These are phyloP conservation scores for Molanna angustata DNA, from an alignment of 2,888 invertebrate genomes.

Conservation along the genomic window DNA sequence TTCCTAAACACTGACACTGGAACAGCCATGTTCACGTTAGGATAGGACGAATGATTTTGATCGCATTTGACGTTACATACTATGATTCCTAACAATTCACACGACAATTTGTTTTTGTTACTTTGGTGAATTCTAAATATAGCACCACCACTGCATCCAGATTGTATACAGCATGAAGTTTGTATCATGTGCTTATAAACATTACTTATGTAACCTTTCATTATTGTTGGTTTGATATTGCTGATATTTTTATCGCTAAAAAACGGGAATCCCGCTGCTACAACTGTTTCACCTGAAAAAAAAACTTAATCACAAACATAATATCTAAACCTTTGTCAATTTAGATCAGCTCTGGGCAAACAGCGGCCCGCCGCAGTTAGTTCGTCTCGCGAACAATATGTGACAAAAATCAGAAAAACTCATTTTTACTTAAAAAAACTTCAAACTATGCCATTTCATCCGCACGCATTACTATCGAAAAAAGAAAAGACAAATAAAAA, in stretches of 20 bases:
- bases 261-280: slow-evolving; percentile 60
- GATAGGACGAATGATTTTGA: slow-evolving; percentile 50
- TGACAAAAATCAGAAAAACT: too few species aligned
- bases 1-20: slow-evolving; percentile 48
- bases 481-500: too few species aligned
- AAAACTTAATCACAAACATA: background rate
- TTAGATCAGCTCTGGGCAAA: too few species aligned
- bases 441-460: too few species aligned
- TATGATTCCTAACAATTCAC: slow-evolving; percentile 55
- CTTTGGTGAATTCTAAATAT: slow-evolving; percentile 48
- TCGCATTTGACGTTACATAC: slow-evolving; percentile 57
- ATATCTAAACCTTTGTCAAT: too few species aligned
- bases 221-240: slow-evolving; percentile 50
- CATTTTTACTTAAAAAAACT: too few species aligned
- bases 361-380: too few species aligned
- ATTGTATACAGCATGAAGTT: slow-evolving; percentile 62
- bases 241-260: slow-evolving; percentile 50
- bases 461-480: too few species aligned
- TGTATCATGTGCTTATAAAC: slow-evolving; percentile 56
- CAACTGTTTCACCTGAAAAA: slow-evolving; percentile 54
- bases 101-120: slow-evolving; percentile 22
- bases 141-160: slow-evolving; percentile 63
- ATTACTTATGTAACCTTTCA: slow-evolving; percentile 56
- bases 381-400: too few species aligned
- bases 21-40: slow-evolving; percentile 61